Base-by-base conservation (phyloP, 2,113 vertebrate species). In the Rhegmatorhina hoffmannsi region DNA sequence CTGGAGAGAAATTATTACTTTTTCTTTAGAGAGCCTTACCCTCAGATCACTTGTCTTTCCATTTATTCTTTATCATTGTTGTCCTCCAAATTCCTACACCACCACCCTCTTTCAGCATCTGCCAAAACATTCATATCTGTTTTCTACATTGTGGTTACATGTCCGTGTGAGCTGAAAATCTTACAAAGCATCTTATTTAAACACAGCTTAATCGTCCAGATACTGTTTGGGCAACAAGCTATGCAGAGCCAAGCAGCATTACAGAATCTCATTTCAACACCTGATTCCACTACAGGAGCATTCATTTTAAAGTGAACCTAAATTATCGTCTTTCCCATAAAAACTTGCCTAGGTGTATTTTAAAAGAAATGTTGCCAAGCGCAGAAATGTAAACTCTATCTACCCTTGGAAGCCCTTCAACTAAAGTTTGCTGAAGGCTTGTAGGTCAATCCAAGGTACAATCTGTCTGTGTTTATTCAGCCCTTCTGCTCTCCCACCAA, bases 381-480 rank as follows among this genome's bases (percentile, higher is more conserved):
- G 68, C 83, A 96, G 64, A 93, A 89, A 86, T 18, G 21, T 38
- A 88, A 80, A 63, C 86, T 96, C 79, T 94, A 68, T 96, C 79
- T 94, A 68, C 34, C 52, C 60, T 59, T 67, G 34, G 33, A 94
- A 95, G 83, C 63, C 89, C 80, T 84, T 86, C 84, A 94, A 92
- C 63, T 68, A 11, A 92, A 94, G 92, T 96, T 93, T 94, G 84
- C 89, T 78, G 83, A 95, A 94, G 83, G 80, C 59, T 90, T 79
- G 68, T 76, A 84, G 49, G 60, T 90, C 93, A 94, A 94, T 93
- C 73, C 68, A 29, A 43, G 68, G 52, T 53, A 87, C 52, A 94
- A 94, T 90, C 21, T 1, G 1, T 17, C 40, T 91, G 33, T 80
- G 80, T 94, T 95, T 94, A 86, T 38, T 79, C 76, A 92, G 68